Evolutionary conservation across 2,113 vertebrate species (phyloP), one percentile per base, ranked within the genome.

Genomic region (Acanthochromis polyacanthus): DNA sequence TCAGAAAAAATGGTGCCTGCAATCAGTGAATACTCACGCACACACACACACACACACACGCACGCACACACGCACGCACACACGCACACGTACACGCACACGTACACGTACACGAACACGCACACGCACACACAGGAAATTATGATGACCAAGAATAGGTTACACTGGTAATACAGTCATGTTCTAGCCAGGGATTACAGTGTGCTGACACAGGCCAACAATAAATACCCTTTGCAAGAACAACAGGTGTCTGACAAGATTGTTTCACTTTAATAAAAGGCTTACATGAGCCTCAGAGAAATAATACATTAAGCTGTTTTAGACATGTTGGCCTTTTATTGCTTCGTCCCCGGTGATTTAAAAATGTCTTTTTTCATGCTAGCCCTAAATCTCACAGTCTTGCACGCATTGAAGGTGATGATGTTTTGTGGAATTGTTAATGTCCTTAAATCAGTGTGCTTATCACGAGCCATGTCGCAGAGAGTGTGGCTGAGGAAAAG

Each of bases 201-300:
- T 84, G 62, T 77, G 85, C 85, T 88, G 85, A 90, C 84, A 88
- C 51, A 73, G 83, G 66, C 78, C 78, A 50, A 85, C 89, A 87
- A 78, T 91, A 91, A 91, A 90, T 84, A 86, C 70, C 78, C 65
- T 20, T 63, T 32, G 52, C 58, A 63, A 67, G 82, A 83, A 78
- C 88, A 92, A 92, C 92, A 92, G 92, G 92, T 92, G 92, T 86
- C 74, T 75, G 87, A 88, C 79, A 85, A 91, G 88, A 92, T 88
- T 91, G 90, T 85, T 80, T 90, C 66, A 84, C 82, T 86, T 87
- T 89, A 86, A 92, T 89, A 88, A 90, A 92, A 87, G 86, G 82
- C 88, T 92, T 84, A 92, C 73, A 66, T 36, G 56, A 59, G 75
- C 83, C 59, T 74, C 46, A 68, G 70, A 83, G 75, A 74, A 88